These are phyloP conservation scores for Paratilapia polleni DNA, from an alignment of 2,113 vertebrate genomes.

Conservation along the genomic window DNA sequence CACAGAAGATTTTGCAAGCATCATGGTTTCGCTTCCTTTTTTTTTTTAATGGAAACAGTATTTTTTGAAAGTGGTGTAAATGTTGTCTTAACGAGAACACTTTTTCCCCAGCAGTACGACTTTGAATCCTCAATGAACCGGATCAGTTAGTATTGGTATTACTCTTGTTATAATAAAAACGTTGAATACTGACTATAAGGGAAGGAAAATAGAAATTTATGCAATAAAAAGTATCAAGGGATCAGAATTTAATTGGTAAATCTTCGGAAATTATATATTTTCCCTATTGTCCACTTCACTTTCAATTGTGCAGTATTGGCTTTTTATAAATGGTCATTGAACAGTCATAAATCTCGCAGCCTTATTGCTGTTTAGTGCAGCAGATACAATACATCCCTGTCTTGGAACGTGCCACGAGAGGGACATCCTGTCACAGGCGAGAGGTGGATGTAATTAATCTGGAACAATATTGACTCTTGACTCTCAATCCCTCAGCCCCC, in stretches of 20 bases:
- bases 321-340: conserved; percentile 72
- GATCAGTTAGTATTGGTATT: not conserved
- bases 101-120: too few relatives aligned
- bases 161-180: not conserved
- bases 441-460: conserved; percentile 78
- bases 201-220: not conserved
- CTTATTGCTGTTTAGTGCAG: conserved; percentile 39
- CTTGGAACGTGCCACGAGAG: conserved; percentile 56
- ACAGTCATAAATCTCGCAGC: conserved; percentile 63
- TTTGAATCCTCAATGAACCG: not conserved
- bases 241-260: conserved; percentile 18
- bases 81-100: not conserved
- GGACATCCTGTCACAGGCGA: conserved; percentile 62
- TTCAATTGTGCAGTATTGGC: conserved; percentile 64
- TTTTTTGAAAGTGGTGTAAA: not conserved
- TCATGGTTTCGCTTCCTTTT: conserved; percentile 64
- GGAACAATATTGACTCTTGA: conserved; percentile 77
- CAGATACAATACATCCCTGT: conserved; percentile 61
- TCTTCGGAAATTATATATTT: conserved; percentile 42
- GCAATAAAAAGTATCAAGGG: not conserved
- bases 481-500: conserved; percentile 65
- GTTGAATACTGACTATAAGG: fast-evolving
- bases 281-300: conserved; percentile 64
- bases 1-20: conserved; percentile 33
- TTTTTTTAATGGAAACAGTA: conserved; percentile 2